A percentile compares a stretch with the other conserved stretches of the same genome.
Evolutionary conservation across 53 echinoderm and acorn worm species (phyloP).

Genomic region (Luidia sarsii): DNA sequence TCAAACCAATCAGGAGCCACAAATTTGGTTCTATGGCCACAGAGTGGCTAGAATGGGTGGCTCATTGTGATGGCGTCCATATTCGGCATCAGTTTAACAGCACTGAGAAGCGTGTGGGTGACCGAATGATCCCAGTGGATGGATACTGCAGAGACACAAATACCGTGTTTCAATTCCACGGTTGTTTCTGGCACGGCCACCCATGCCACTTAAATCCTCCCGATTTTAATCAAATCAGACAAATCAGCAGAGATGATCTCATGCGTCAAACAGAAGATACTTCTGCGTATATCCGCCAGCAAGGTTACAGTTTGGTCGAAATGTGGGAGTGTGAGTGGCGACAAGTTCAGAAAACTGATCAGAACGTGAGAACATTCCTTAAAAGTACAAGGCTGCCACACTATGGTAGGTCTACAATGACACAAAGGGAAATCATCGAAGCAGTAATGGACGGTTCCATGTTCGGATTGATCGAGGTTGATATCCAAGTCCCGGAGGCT

Average conservation of each 20-base stretch:
- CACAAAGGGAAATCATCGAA: not conserved
- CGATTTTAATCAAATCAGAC: not conserved
- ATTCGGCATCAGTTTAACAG: constrained; percentile 6
- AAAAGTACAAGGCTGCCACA: not conserved
- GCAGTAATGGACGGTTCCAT: constrained; percentile 10
- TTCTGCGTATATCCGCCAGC: not conserved
- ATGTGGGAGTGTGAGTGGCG: constrained; percentile 31
- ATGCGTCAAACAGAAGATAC: not conserved
- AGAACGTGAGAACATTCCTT: not conserved
- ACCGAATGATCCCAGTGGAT: constrained; percentile 6
- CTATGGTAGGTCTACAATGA: not conserved
- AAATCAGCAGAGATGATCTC: constrained; percentile 9
- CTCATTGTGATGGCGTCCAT: not conserved
- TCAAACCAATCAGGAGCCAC: constrained; percentile 5
- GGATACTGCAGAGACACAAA: constrained; percentile 21
- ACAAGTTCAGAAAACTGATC: not conserved
- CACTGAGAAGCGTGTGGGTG: constrained; percentile 4
- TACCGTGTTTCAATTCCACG: constrained; percentile 41
- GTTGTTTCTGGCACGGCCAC: constrained; percentile 26
- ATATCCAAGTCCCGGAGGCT: constrained; percentile 4
- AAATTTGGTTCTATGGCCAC: not conserved
- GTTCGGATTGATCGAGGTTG: constrained; percentile 10
- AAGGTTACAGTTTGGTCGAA: constrained; percentile 23
- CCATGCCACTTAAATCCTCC: constrained; percentile 2
- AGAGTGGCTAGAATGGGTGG: not conserved